These are phyloP conservation scores for Sebastes cheni DNA, from an alignment of 2,797 vertebrate genomes.

Conservation along the genomic window DNA sequence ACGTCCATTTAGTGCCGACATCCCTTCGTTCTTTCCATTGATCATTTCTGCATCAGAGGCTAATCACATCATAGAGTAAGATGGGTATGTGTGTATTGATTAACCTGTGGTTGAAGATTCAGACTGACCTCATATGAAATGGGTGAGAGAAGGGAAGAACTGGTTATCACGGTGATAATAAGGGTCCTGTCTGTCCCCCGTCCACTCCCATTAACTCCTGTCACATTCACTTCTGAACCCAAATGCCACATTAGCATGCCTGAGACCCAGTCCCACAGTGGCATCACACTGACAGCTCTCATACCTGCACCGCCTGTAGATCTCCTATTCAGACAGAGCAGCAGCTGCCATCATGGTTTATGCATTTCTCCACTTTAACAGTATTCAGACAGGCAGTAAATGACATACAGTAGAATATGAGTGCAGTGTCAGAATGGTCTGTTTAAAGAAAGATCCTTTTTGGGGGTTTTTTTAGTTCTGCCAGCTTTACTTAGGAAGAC, in stretches of 20 bases:
- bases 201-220: conserved; percentile 71
- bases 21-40: neutral
- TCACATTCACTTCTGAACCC: conserved; percentile 67
- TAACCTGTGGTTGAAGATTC: conserved; percentile 5
- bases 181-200: conserved; percentile 54
- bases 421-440: neutral
- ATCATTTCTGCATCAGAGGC: neutral
- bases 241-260: conserved; percentile 84
- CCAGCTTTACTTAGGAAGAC: neutral
- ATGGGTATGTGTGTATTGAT: conserved; percentile 12
- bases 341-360: conserved; percentile 63
- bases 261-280: conserved; percentile 44
- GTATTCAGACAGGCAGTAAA: conserved; percentile 30
- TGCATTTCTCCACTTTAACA: conserved; percentile 53
- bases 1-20: neutral
- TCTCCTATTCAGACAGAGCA: conserved; percentile 44
- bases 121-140: conserved; percentile 38
- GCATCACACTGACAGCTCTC: conserved; percentile 54
- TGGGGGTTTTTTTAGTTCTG: neutral
- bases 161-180: conserved; percentile 57
- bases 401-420: conserved; percentile 7
- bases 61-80: conserved; percentile 10
- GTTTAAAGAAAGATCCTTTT: conserved; percentile 17
- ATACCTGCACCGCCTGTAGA: conserved; percentile 50
- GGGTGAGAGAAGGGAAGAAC: conserved; percentile 20